These are phyloP conservation scores for Drosophila maculinotata DNA, from an alignment of 2,888 invertebrate genomes.

Conservation along the genomic window DNA sequence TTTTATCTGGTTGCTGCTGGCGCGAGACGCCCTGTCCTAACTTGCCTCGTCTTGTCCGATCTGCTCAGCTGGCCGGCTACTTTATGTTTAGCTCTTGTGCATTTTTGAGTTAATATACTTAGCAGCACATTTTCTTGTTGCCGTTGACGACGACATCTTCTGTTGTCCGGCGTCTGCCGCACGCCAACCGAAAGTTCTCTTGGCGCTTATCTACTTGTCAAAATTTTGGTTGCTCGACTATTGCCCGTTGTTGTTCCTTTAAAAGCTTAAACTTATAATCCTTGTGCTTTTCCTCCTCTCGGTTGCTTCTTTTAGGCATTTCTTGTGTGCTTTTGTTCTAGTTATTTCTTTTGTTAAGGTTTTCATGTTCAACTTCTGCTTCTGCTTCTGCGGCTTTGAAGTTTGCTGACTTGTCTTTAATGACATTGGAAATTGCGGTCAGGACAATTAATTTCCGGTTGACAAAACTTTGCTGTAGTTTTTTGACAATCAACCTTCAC, in stretches of 20 bases:
- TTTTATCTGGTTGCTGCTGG: slow-evolving; percentile 32
- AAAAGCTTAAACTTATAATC: slow-evolving; percentile 68
- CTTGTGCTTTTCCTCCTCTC: slow-evolving; percentile 53
- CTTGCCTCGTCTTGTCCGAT: slow-evolving; percentile 1
- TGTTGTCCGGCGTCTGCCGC: background rate
- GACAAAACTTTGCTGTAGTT: slow-evolving; percentile 72
- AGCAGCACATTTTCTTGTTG: slow-evolving; percentile 72
- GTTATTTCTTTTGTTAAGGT: slow-evolving; percentile 47
- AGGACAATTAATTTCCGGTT: slow-evolving; percentile 81
- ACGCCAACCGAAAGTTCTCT: slow-evolving; percentile 34
- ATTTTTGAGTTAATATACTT: slow-evolving; percentile 76
- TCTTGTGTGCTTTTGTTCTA: slow-evolving; percentile 54
- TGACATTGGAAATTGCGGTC: slow-evolving; percentile 81
- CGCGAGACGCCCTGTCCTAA: slow-evolving; percentile 4
- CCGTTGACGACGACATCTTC: slow-evolving; percentile 50
- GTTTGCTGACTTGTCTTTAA: slow-evolving; percentile 74
- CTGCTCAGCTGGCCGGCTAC: slow-evolving; percentile 50
- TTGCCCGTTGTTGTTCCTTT: slow-evolving; percentile 43
- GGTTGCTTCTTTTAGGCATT: slow-evolving; percentile 51
- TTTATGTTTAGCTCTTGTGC: slow-evolving; percentile 68
- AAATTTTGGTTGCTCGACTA: slow-evolving; percentile 46
- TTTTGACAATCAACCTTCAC: slow-evolving; percentile 51
- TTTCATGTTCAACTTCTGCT: slow-evolving; percentile 16
- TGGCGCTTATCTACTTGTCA: slow-evolving; percentile 68
- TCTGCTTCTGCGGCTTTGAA: slow-evolving; percentile 61